Percentiles rank a stretch among this genome's conserved stretches.
Conservation (phyloP, 2,113 vertebrate species). For the Chitala chitala region DNA sequence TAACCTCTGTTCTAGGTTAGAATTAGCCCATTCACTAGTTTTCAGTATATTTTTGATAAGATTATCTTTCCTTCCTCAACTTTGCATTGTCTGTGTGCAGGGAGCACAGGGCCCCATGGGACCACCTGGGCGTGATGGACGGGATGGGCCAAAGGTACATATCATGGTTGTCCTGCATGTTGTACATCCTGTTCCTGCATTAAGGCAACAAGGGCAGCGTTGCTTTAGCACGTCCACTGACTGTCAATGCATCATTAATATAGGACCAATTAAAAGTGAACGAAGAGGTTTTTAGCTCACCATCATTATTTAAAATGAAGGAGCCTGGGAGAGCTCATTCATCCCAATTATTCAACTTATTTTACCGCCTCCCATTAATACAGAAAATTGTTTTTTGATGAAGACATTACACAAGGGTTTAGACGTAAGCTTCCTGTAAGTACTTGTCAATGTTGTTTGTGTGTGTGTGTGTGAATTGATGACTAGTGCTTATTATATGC, state of each 20-base stretch:
- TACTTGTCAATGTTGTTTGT: not conserved
- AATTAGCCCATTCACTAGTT: not conserved
- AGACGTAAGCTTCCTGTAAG: too few relatives aligned
- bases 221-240: not conserved
- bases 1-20: not conserved
- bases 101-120: conserved; percentile 50
- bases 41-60: not conserved
- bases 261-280: not conserved
- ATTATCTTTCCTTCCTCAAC: too few relatives aligned
- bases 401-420: not conserved
- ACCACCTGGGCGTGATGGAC: conserved; percentile 51
- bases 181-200: not conserved
- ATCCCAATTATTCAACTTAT: not conserved
- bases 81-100: conserved; percentile 32
- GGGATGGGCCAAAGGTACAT: conserved; percentile 59
- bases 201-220: too few relatives aligned
- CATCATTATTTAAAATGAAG: not conserved
- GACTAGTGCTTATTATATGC: not conserved
- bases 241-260: not conserved
- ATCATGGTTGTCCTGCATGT: conserved; percentile 47
- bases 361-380: not conserved
- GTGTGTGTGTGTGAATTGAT: conserved; percentile 2
- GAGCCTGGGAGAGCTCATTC: not conserved
- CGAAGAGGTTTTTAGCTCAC: not conserved
- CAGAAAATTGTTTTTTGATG: not conserved